A percentile compares a stretch with the other conserved stretches of the same genome.
Conservation (phyloP, 2,888 invertebrate species). For the Plagodis pulveraria region DNA sequence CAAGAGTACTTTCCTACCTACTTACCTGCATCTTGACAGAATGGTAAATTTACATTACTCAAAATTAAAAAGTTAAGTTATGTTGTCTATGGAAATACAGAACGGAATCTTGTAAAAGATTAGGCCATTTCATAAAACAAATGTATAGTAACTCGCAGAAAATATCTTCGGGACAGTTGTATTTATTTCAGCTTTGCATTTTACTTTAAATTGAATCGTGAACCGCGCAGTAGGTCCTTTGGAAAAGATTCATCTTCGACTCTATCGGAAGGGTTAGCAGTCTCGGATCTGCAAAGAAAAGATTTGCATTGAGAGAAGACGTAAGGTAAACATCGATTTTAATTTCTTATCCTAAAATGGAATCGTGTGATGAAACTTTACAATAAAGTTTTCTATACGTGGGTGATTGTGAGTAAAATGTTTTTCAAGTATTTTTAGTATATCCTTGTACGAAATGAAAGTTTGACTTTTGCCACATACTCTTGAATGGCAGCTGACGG, state of each 20-base stretch:
- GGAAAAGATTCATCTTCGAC: constrained; percentile 78
- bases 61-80: constrained; percentile 73
- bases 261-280: constrained; percentile 82
- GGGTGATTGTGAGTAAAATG: constrained; percentile 62
- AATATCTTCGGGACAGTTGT: constrained; percentile 84
- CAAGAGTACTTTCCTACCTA: too few species aligned
- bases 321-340: constrained; percentile 86
- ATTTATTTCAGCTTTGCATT: constrained; percentile 85
- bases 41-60: constrained; percentile 66
- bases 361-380: constrained; percentile 64
- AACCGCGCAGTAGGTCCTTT: constrained; percentile 76
- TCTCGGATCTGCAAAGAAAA: constrained; percentile 83
- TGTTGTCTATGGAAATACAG: constrained; percentile 83
- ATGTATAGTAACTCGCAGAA: constrained; percentile 86
- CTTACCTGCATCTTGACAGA: constrained; percentile 57
- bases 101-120: constrained; percentile 86
- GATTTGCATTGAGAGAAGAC: constrained; percentile 83
- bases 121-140: constrained; percentile 86
- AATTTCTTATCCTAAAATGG: constrained; percentile 75
- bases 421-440: constrained; percentile 83
- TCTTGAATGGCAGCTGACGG: constrained; percentile 85
- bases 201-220: constrained; percentile 83
- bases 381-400: constrained; percentile 50
- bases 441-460: constrained; percentile 84
- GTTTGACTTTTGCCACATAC: constrained; percentile 86